phyloP scores from a whole-genome alignment of 2,113 vertebrate genomes.

The Noctilio leporinus region DNA sequence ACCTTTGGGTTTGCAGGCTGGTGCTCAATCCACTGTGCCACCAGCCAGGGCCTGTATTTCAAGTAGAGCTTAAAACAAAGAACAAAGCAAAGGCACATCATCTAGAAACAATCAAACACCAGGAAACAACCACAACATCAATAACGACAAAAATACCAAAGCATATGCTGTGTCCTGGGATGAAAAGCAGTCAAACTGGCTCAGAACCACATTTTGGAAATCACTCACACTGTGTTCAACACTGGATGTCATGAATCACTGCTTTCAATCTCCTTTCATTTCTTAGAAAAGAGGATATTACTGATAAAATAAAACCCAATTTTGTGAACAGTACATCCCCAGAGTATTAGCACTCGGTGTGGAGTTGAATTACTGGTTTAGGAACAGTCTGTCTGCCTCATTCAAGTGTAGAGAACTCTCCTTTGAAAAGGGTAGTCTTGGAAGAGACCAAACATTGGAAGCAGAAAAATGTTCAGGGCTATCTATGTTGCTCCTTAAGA shows the following conservation, averaged over 20 bases:
- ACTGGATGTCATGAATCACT: not conserved
- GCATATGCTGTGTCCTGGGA: no score
- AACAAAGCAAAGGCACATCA: not conserved
- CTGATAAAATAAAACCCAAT: not conserved
- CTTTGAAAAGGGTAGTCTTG: not conserved
- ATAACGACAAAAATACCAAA: not conserved
- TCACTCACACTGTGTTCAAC: not conserved
- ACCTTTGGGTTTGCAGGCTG: no score
- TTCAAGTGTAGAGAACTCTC: not conserved
- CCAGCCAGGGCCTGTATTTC: no score
- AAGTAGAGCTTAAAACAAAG: not conserved
- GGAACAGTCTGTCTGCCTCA: not conserved
- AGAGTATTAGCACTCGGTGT: not conserved
- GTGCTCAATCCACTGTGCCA: no score
- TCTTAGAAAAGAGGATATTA: not conserved
- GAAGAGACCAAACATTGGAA: not conserved
- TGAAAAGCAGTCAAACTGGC: not conserved
- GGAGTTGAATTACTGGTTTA: not conserved
- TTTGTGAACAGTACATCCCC: not conserved
- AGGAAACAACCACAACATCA: not conserved
- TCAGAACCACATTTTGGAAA: not conserved
- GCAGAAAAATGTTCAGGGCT: not conserved
- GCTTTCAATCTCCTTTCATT: not conserved
- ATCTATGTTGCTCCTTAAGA: not conserved
- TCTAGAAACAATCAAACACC: not conserved